These are phyloP conservation scores for Nannospalax galili DNA, from an alignment of 2,113 vertebrate genomes.

Conservation along the genomic window DNA sequence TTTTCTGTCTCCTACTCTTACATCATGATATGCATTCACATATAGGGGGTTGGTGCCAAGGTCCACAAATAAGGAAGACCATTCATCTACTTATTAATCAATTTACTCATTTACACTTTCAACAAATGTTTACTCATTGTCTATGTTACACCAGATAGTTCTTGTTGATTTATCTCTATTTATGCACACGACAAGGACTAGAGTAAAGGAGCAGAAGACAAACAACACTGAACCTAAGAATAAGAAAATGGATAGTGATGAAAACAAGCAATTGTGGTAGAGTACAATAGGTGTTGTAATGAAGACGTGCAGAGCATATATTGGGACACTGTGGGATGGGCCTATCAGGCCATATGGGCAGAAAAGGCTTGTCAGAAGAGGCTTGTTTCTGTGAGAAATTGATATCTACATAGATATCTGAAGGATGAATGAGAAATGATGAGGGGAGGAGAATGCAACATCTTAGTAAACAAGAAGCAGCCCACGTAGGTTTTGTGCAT, in stretches of 20 bases:
- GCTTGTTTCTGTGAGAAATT: background rate
- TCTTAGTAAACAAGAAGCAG: background rate
- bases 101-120: background rate
- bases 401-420: background rate
- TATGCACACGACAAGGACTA: background rate
- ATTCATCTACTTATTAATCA: background rate
- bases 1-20: no score
- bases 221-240: background rate
- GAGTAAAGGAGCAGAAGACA: background rate
- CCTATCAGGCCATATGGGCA: background rate
- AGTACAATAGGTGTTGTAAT: no score
- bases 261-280: background rate
- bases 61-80: no score
- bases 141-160: background rate
- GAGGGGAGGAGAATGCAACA: background rate
- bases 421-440: background rate
- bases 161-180: background rate
- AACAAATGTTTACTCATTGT: background rate
- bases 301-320: background rate
- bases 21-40: no score
- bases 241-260: background rate
- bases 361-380: background rate
- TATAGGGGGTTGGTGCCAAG: no score
- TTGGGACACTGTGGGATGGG: background rate
- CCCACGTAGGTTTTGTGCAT: accelerated